A percentile compares a stretch with the other conserved stretches of the same genome.
phyloP scores from a whole-genome alignment of 1,140 invertebrate species.

The Tetramorium parvispinum region DNA sequence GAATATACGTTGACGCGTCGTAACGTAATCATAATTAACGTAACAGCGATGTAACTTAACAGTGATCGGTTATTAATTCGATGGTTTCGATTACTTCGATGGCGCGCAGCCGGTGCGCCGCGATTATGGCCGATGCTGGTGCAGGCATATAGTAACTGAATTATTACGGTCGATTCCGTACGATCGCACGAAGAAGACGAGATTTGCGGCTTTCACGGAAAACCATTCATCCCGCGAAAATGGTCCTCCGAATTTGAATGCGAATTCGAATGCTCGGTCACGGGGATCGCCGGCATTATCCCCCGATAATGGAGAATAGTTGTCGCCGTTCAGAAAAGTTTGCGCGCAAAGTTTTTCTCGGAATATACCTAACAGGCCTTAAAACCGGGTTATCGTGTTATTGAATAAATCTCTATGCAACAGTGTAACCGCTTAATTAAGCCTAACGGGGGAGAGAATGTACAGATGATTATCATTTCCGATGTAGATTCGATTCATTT shows the following conservation, averaged over 20 bases:
- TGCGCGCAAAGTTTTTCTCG: slow-evolving; percentile 32
- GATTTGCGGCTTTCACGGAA: slow-evolving; percentile 55
- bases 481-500: neutral
- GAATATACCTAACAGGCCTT: slow-evolving; percentile 15
- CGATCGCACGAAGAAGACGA: slow-evolving; percentile 55
- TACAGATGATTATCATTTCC: neutral
- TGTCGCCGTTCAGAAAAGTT: slow-evolving; percentile 41
- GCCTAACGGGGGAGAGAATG: neutral
- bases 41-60: slow-evolving; percentile 57
- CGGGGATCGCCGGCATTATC: slow-evolving; percentile 55
- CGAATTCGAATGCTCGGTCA: slow-evolving; percentile 56
- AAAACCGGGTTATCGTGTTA: slow-evolving; percentile 19
- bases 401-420: slow-evolving; percentile 21
- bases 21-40: slow-evolving; percentile 63
- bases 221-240: slow-evolving; percentile 57
- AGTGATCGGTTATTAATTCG: slow-evolving; percentile 68
- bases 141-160: slow-evolving; percentile 18
- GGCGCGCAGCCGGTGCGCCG: slow-evolving; percentile 36
- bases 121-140: neutral
- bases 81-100: slow-evolving; percentile 58
- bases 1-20: slow-evolving; percentile 40
- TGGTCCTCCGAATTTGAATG: slow-evolving; percentile 54
- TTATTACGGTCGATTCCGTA: slow-evolving; percentile 59
- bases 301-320: slow-evolving; percentile 49
- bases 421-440: neutral